A percentile compares a stretch with the other conserved stretches of the same genome.
Evolutionary conservation across 2,797 vertebrate genomes (phyloP).

Genomic region (Micropoecilia bifurca): DNA sequence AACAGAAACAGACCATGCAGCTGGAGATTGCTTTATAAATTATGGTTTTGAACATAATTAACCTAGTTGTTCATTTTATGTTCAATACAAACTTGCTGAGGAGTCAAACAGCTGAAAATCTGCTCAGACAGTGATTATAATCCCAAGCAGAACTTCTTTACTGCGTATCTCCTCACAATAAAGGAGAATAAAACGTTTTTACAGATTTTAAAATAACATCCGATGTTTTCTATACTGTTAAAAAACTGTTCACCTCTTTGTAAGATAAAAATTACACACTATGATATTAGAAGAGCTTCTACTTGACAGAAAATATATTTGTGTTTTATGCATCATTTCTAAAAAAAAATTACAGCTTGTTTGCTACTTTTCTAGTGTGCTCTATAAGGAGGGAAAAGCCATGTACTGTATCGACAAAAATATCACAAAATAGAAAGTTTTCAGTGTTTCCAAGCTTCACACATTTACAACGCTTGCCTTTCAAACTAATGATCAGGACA

Average conservation of each 20-base stretch:
- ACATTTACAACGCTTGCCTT: not conserved
- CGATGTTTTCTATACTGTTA: not conserved
- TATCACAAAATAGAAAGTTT: not conserved
- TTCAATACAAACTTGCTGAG: not conserved
- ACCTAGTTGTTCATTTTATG: conserved; percentile 5
- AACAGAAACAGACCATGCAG: not conserved
- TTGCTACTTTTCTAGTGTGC: not conserved
- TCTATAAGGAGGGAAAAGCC: not conserved
- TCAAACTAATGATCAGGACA: not conserved
- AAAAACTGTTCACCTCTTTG: not conserved
- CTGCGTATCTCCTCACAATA: not conserved
- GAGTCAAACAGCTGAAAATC: not conserved
- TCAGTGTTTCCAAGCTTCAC: not conserved
- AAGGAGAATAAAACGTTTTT: not conserved
- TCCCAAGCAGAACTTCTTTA: not conserved
- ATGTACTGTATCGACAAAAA: not conserved
- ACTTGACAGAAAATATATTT: not conserved
- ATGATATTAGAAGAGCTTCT: not conserved
- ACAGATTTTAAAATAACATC: not conserved
- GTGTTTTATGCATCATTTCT: not conserved
- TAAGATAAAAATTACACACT: not conserved
- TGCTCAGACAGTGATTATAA: not conserved
- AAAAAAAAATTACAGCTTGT: not conserved
- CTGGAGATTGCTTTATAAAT: not conserved
- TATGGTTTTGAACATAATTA: conserved; percentile 1